Percentiles rank a stretch among this genome's conserved stretches.
These are phyloP conservation scores for Acrocephalus arundinaceus DNA, from an alignment of 2,113 vertebrate genomes.

Conservation along the genomic window DNA sequence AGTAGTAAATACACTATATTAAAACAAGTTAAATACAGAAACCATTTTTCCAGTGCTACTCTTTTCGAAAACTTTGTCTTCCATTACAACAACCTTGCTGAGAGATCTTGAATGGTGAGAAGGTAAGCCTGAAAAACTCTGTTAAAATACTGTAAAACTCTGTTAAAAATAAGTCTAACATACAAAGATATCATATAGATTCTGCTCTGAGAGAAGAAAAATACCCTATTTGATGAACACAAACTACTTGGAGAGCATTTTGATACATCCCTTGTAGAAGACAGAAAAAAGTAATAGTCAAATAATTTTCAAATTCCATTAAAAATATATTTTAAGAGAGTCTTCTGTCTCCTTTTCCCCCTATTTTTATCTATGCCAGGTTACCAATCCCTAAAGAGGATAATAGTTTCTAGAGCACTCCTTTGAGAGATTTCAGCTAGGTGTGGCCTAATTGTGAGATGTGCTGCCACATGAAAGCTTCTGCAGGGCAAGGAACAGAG, in stretches of 20 bases:
- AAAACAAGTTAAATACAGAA: not conserved
- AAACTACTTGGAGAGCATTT: not conserved
- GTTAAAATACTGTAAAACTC: not conserved
- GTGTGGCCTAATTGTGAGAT: constrained; percentile 59
- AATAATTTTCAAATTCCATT: not conserved
- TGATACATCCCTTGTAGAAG: not conserved
- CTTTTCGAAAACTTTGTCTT: not conserved
- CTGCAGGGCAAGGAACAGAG: constrained; percentile 29
- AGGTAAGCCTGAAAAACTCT: not conserved
- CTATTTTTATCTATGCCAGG: constrained; percentile 55
- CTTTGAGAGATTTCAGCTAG: constrained; percentile 45
- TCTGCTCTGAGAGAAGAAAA: not conserved
- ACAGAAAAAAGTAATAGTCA: not conserved
- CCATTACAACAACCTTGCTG: not conserved
- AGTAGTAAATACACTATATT: not conserved
- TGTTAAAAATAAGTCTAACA: not conserved
- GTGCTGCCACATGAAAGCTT: constrained; percentile 47
- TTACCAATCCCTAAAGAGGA: constrained; percentile 50
- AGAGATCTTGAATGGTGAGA: not conserved
- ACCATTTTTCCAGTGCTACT: not conserved
- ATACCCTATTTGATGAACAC: not conserved
- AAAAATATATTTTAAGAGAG: not conserved
- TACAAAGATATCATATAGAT: not conserved
- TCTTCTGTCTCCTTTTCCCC: not conserved
- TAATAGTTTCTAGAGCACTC: constrained; percentile 1